Evolutionary conservation across 2,888 invertebrate species (phyloP).

Genomic region (Pyrocoelia pectoralis): DNA sequence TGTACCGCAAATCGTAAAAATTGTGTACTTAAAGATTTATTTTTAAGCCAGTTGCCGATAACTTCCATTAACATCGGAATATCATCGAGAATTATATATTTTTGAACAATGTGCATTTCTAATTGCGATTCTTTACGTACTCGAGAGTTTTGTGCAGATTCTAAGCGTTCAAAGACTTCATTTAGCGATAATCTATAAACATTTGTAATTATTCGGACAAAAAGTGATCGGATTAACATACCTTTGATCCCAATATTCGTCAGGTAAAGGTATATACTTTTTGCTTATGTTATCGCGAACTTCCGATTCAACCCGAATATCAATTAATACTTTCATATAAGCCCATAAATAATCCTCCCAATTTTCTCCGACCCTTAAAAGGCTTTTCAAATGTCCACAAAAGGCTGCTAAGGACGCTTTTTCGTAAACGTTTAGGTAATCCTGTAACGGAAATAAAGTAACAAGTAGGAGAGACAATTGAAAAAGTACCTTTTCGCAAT

Average conservation of each 20-base stretch:
- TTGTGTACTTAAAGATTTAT: slow-evolving; percentile 62
- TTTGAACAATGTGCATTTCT: slow-evolving; percentile 81
- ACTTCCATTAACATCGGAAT: slow-evolving; percentile 76
- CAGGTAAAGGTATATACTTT: slow-evolving; percentile 66
- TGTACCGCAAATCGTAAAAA: slow-evolving; percentile 86
- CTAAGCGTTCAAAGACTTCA: slow-evolving; percentile 73
- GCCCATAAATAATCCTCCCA: slow-evolving; percentile 96
- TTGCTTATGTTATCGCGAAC: slow-evolving; percentile 68
- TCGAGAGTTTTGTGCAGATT: slow-evolving; percentile 66
- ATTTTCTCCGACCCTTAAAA: slow-evolving; percentile 78
- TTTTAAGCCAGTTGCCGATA: slow-evolving; percentile 72
- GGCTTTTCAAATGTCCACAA: slow-evolving; percentile 81
- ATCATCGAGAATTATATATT: slow-evolving; percentile 85
- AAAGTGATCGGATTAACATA: too few species aligned
- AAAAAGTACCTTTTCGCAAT: slow-evolving; percentile 49
- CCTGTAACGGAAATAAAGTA: slow-evolving; percentile 49
- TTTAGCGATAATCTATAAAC: slow-evolving; percentile 68
- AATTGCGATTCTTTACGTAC: slow-evolving; percentile 68
- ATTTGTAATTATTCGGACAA: too few species aligned
- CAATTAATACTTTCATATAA: slow-evolving; percentile 81
- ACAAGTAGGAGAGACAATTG: too few species aligned
- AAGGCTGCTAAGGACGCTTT: slow-evolving; percentile 79
- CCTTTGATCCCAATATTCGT: slow-evolving; percentile 73
- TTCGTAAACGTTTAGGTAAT: slow-evolving; percentile 66
- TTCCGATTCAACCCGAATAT: slow-evolving; percentile 84